Conservation (phyloP, 1,140 invertebrate species). For the Saccostrea echinata region DNA sequence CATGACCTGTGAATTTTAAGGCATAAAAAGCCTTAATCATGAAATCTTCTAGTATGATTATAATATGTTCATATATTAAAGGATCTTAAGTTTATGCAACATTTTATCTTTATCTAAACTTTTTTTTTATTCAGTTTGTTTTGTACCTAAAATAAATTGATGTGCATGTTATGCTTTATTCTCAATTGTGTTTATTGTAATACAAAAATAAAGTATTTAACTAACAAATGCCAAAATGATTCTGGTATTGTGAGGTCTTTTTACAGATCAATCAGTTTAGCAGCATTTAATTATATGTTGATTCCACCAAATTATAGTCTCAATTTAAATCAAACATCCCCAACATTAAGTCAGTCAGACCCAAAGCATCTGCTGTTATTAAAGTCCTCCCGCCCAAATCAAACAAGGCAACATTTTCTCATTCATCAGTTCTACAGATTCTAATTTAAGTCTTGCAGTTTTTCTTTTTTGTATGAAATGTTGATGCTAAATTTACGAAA, state of each 20-base stretch:
- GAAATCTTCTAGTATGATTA: no score
- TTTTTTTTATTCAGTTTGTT: no score
- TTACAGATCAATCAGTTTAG: constrained; percentile 1
- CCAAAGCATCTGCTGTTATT: constrained; percentile 53
- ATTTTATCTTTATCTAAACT: no score
- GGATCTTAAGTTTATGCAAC: no score
- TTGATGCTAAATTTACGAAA: constrained; percentile 55
- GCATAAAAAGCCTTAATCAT: no score
- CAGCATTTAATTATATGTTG: constrained; percentile 59
- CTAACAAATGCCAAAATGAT: neutral
- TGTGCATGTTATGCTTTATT: no score
- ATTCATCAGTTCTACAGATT: constrained; percentile 3
- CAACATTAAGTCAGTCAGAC: constrained; percentile 46
- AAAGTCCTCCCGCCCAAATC: constrained; percentile 31
- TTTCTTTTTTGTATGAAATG: neutral
- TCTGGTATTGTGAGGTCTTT: constrained; percentile 2
- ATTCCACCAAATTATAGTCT: constrained; percentile 49
- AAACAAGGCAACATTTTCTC: constrained; percentile 16
- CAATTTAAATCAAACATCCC: constrained; percentile 50
- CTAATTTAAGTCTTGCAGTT: constrained; percentile 10
- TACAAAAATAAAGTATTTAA: neutral
- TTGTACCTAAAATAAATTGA: no score
- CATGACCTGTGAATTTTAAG: no score
- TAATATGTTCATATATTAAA: no score
- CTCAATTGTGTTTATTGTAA: no score